phyloP scores from a whole-genome alignment of 2,888 invertebrate genomes.

The Drosophila neonasuta region DNA sequence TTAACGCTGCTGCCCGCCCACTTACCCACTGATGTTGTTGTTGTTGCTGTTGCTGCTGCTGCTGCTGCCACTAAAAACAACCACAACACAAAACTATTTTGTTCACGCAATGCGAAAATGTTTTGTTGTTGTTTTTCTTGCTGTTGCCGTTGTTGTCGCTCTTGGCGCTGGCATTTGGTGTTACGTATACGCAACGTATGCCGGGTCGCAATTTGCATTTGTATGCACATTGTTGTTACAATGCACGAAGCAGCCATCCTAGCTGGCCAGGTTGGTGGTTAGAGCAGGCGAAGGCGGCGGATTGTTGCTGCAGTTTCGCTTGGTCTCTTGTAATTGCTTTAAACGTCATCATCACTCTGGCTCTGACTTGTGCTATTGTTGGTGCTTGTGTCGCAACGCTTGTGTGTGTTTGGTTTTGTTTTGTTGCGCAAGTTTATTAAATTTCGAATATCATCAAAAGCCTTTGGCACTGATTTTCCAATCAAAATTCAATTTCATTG shows the following conservation, averaged over 20 bases:
- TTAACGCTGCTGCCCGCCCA: slow-evolving; percentile 21
- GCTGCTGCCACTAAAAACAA: slow-evolving; percentile 66
- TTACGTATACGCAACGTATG: slow-evolving; percentile 77
- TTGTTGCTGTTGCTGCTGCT: slow-evolving; percentile 14
- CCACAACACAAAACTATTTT: slow-evolving; percentile 78
- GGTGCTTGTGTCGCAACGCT: slow-evolving; percentile 29
- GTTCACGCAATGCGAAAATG: slow-evolving; percentile 76
- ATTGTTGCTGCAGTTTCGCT: slow-evolving; percentile 38
- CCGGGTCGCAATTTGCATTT: slow-evolving; percentile 70
- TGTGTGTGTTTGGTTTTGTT: slow-evolving; percentile 4
- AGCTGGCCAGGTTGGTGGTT: neutral
- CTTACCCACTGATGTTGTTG: slow-evolving; percentile 3
- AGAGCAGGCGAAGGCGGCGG: neutral
- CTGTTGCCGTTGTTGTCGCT: slow-evolving; percentile 36
- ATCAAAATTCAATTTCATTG: slow-evolving; percentile 45
- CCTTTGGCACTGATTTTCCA: slow-evolving; percentile 49
- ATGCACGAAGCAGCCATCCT: slow-evolving; percentile 21
- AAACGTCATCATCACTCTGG: slow-evolving; percentile 71
- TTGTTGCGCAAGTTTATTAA: slow-evolving; percentile 50
- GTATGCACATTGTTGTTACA: slow-evolving; percentile 73
- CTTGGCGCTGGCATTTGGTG: slow-evolving; percentile 59
- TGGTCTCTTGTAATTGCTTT: slow-evolving; percentile 69
- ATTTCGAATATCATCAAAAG: slow-evolving; percentile 35
- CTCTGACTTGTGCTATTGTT: slow-evolving; percentile 32
- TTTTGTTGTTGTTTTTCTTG: slow-evolving; percentile 53